A percentile compares a stretch with the other conserved stretches of the same genome.
Conservation (phyloP, 2,797 vertebrate genomes). For the Darevskia mixta region DNA sequence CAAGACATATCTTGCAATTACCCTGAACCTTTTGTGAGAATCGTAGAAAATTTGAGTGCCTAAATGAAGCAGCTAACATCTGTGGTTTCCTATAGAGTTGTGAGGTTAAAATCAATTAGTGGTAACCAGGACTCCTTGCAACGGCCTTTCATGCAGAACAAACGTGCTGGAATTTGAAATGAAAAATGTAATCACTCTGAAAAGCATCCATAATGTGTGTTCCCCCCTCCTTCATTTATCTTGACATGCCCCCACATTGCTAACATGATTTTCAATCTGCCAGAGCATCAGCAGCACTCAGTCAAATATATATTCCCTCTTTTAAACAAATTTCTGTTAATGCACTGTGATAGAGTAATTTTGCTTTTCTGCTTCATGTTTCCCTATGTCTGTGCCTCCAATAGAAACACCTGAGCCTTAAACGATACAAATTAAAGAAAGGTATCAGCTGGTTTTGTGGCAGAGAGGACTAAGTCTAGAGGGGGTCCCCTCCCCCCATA, state of each 20-base stretch:
- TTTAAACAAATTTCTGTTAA: slow-evolving; percentile 42
- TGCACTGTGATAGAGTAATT: slow-evolving; percentile 19
- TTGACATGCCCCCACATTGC: slow-evolving; percentile 18
- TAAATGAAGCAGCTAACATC: slow-evolving; percentile 72
- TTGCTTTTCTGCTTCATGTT: slow-evolving; percentile 46
- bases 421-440: slow-evolving; percentile 45
- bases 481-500: background rate
- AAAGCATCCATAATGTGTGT: slow-evolving; percentile 32
- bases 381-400: slow-evolving; percentile 20
- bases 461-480: slow-evolving; percentile 29
- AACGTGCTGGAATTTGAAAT: slow-evolving; percentile 68
- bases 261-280: slow-evolving; percentile 39
- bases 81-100: slow-evolving; percentile 73
- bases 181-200: slow-evolving; percentile 57
- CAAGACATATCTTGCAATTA: slow-evolving; percentile 67
- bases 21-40: slow-evolving; percentile 63
- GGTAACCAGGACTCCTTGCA: slow-evolving; percentile 68
- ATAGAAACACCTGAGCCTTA: slow-evolving; percentile 40
- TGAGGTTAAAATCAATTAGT: slow-evolving; percentile 77
- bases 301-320: slow-evolving; percentile 47
- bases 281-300: slow-evolving; percentile 4
- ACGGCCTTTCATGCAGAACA: slow-evolving; percentile 63
- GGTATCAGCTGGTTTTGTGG: slow-evolving; percentile 33
- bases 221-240: slow-evolving; percentile 29
- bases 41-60: slow-evolving; percentile 66